Conservation (phyloP, 2,797 vertebrate genomes). For the Decapterus maruadsi region DNA sequence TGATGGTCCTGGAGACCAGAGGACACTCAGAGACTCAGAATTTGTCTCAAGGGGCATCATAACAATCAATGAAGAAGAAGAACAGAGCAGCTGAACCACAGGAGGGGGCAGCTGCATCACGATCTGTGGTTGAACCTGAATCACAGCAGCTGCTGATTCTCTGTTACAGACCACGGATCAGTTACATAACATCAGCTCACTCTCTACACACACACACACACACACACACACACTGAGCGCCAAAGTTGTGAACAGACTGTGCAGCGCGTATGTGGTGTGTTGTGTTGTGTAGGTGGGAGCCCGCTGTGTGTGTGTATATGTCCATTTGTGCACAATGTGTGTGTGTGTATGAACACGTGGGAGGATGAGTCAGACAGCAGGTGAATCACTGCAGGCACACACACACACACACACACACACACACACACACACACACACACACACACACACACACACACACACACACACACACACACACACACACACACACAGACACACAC, state of each 20-base stretch:
- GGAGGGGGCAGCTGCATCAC: too few relatives aligned
- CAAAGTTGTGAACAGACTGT: constrained; percentile 1
- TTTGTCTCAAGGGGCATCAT: too few relatives aligned
- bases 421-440: neutral
- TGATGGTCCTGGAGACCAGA: too few relatives aligned
- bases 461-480: constrained; percentile 13
- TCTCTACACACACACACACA: neutral
- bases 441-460: constrained; percentile 6
- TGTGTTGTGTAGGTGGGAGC: constrained; percentile 16
- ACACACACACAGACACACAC: neutral
- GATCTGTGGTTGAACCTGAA: constrained; percentile 27
- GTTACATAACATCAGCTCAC: constrained; percentile 31
- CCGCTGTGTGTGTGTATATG: constrained; percentile 16
- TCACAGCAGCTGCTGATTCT: constrained; percentile 37
- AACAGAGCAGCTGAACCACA: too few relatives aligned
- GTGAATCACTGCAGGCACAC: constrained; percentile 69
- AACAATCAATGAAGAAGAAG: too few relatives aligned
- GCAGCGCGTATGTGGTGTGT: constrained; percentile 18
- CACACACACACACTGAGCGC: neutral
- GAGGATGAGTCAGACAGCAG: constrained; percentile 70
- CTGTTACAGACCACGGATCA: constrained; percentile 5
- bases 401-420: constrained; percentile 11
- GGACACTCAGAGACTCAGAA: too few relatives aligned
- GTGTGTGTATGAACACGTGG: constrained; percentile 31
- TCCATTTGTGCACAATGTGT: neutral